Base-by-base conservation (phyloP, 1,140 invertebrate species). In the Drosophila pseudoobscura region DNA sequence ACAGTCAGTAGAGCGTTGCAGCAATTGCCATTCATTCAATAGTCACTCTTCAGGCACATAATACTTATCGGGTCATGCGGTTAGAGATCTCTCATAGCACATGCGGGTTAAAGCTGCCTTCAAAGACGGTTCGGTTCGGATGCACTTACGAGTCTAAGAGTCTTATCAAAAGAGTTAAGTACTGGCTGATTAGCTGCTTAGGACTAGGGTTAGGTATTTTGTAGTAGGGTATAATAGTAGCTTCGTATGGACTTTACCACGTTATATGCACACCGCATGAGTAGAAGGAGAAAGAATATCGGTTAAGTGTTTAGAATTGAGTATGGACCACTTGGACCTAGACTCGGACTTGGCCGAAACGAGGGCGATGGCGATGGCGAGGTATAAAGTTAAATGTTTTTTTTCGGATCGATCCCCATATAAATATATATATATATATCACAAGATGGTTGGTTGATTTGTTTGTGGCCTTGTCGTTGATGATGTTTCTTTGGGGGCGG, bases 361-460 rank as follows among this genome's bases (percentile, higher is more conserved):
- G 56, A 44, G 39, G 59, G 58, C 59, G 29, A 26, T 13, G 29
- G 35, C 20, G 51, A 26, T 53, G 51, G 31, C 43, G 54, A 56
- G 54, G 54, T 56, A 56, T 39, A 56, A 26, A 58, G 56, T 49
- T 64, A 57, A 64, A 53, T 64, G 52, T 41, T 26, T 74, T 53
- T 9, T 31, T 31, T 9, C 8, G 7, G 8, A 9, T 31, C 0
- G 29, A 8, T 31, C 31, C 72, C 61, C 72, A 31, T 59, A 57
- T 57, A 49, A 57, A 70, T 70, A 70, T 43, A 53, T 56, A 54
- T 65, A 20, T 20, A 5, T 75, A 77, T 85, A 85, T 85, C 82
- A 85, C 83, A 85, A 83, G 62, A 69, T 82, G 78, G 78, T 79
- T 62, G 43, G 39, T 70, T 65, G 44, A 13, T 62, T 44, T 53